Base-by-base conservation (phyloP, 2,888 invertebrate species). In the Dryomyza anilis region DNA sequence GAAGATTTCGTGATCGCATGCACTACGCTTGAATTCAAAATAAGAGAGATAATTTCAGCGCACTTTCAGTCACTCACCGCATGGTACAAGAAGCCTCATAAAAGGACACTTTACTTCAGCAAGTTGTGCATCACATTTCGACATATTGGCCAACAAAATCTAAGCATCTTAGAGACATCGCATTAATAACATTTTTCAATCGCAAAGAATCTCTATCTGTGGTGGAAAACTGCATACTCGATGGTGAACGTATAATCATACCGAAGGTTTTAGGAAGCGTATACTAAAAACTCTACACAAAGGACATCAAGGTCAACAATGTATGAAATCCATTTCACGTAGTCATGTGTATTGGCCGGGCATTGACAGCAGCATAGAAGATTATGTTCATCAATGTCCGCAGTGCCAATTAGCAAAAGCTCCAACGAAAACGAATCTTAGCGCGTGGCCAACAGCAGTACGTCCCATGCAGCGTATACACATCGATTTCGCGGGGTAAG, bases 301-400 rank as follows among this genome's bases (percentile, higher is more conserved):
- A 39, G 63, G 63, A 10, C 67, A 67, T 16, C 68, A 65, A 30
- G 61, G 61, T n/a, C 48, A 45, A 43, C 27, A 66, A 59, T 16
- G 67, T 27, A 69, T 68, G 66, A 73, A 71, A 62, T 12, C 52
- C 1, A 19, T 70, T 60, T 72, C 72, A 21, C 53, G 67, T 7
- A 52, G 66, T 4, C 67, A 72, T 16, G 66, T 72, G 48, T 74
- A 72, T 64, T 75, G 73, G 66, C 72, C 71, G 8, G 69, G 67
- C 16, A 67, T 74, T 12, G 65, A 69, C 39, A 25, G 36, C 14
- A 73, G 76, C 21, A 72, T 73, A 10, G 72, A 74, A 63, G 57
- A 69, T 7, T 43, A 65, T 7, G 67, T 74, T 1, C 65, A 68
- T 19, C 39, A 65, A 27, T 71, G 69, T 50, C 19, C 29, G 12